A percentile compares a stretch with the other conserved stretches of the same genome.
Conservation (phyloP, 2,888 invertebrate species). For the Drosophila buzzatii region DNA sequence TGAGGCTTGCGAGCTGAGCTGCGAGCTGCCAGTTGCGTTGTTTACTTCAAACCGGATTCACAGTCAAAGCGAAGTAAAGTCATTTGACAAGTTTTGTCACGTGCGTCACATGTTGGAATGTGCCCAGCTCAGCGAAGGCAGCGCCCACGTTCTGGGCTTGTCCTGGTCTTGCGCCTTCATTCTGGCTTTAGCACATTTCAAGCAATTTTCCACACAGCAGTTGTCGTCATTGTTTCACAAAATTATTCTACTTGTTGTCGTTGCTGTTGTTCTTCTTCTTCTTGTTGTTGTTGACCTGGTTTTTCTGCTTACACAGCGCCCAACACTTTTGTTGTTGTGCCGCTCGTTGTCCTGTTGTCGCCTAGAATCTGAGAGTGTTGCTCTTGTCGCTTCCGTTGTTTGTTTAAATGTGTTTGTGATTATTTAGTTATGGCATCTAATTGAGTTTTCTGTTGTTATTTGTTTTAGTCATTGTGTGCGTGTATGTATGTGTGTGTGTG, state of each 20-base stretch:
- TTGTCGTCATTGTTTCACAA: slow-evolving; percentile 73
- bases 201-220: slow-evolving; percentile 69
- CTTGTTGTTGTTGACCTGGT: slow-evolving; percentile 64
- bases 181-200: slow-evolving; percentile 62
- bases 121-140: slow-evolving; percentile 12
- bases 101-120: slow-evolving; percentile 79
- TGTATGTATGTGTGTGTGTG: slow-evolving; percentile 8
- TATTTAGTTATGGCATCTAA: slow-evolving; percentile 79
- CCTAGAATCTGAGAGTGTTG: slow-evolving; percentile 54
- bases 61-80: slow-evolving; percentile 71
- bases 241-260: slow-evolving; percentile 42
- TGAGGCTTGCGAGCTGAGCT: background rate
- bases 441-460: slow-evolving; percentile 70
- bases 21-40: slow-evolving; percentile 21
- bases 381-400: slow-evolving; percentile 59
- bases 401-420: slow-evolving; percentile 78
- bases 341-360: slow-evolving; percentile 26
- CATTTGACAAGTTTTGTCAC: slow-evolving; percentile 81
- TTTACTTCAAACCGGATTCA: slow-evolving; percentile 62
- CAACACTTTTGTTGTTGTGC: slow-evolving; percentile 31
- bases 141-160: background rate
- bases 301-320: slow-evolving; percentile 47
- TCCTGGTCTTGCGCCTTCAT: slow-evolving; percentile 8
- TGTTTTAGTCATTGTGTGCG: slow-evolving; percentile 8
- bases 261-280: slow-evolving; percentile 6